Conservation (phyloP, 2,888 invertebrate genomes). For the Acheta domesticus region DNA sequence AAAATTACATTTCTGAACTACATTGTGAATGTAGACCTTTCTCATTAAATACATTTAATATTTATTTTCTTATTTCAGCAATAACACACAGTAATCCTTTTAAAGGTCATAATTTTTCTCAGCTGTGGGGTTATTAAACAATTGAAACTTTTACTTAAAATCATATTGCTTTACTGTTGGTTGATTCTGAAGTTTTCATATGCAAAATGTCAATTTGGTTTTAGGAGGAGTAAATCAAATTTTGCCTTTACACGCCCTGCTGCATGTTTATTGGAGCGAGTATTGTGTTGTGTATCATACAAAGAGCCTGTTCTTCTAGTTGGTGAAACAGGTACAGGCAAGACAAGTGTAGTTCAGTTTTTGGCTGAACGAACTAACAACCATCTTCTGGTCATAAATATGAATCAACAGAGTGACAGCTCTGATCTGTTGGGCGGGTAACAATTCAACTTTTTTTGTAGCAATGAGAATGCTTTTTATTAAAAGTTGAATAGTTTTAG, state of each 20-base stretch:
- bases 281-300: constrained; percentile 76
- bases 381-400: constrained; percentile 89
- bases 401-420: constrained; percentile 98
- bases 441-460: constrained; percentile 29
- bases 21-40: no score
- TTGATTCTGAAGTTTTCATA: no score
- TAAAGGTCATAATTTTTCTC: no score
- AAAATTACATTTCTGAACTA: no score
- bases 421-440: constrained; percentile 93
- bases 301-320: constrained; percentile 90
- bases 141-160: no score
- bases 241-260: constrained; percentile 76
- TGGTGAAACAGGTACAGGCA: constrained; percentile 98
- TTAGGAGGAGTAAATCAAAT: not conserved
- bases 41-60: no score
- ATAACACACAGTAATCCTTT: no score
- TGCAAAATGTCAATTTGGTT: not conserved
- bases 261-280: constrained; percentile 77
- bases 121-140: no score
- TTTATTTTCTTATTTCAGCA: no score
- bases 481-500: no score
- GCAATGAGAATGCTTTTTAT: not conserved
- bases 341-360: constrained; percentile 92
- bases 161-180: no score
- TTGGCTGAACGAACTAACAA: constrained; percentile 79